Conservation (phyloP, 2,888 invertebrate genomes). For the Eupithecia abbreviata region DNA sequence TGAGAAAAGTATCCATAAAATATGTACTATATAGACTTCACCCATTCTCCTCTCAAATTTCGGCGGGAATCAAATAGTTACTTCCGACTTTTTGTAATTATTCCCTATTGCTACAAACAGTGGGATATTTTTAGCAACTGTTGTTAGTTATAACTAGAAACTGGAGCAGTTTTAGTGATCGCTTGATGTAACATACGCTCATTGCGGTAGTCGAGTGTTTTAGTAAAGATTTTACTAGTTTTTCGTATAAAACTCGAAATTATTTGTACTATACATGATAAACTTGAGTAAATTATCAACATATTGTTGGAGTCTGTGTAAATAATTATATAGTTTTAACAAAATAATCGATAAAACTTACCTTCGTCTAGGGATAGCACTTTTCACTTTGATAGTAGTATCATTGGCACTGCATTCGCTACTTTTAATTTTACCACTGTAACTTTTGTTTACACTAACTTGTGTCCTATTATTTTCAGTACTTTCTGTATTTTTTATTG, state of each 20-base stretch:
- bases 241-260: not conserved
- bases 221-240: not conserved
- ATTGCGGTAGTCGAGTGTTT: not conserved
- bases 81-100: constrained; percentile 9
- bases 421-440: constrained; percentile 66
- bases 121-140: constrained; percentile 55
- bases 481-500: constrained; percentile 55
- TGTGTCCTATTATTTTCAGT: constrained; percentile 51
- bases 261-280: not conserved
- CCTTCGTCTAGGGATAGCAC: constrained; percentile 78
- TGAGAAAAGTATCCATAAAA: not conserved
- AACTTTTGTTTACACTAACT: constrained; percentile 58
- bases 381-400: constrained; percentile 78
- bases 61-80: not conserved
- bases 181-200: constrained; percentile 14
- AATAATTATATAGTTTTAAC: constrained; percentile 15
- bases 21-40: not conserved
- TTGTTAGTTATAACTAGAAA: constrained; percentile 67
- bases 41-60: not conserved
- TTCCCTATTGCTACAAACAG: constrained; percentile 16
- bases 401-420: constrained; percentile 49
- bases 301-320: too few relatives aligned
- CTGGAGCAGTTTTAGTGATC: constrained; percentile 57
- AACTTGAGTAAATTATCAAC: not conserved
- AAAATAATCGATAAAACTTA: constrained; percentile 57